Evolutionary conservation across 2,888 invertebrate species (phyloP).

Genomic region (Cephus rjabovi): DNA sequence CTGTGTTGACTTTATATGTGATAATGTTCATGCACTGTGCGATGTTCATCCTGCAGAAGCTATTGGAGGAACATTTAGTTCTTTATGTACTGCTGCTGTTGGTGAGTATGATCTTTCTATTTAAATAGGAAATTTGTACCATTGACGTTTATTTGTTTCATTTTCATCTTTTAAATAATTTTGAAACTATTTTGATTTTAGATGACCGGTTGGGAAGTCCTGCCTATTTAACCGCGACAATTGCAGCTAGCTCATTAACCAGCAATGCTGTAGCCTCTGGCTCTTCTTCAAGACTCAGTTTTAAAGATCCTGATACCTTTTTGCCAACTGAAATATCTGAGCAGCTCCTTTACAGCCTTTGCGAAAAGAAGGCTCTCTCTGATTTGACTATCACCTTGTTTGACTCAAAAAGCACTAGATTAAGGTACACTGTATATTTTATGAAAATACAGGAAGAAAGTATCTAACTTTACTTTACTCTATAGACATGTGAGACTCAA

Average conservation of each 20-base stretch:
- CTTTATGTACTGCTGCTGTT: slow-evolving; percentile 17
- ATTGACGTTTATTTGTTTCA: not conserved
- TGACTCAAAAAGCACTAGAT: slow-evolving; percentile 71
- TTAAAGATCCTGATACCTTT: slow-evolving; percentile 70
- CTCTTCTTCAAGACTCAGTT: slow-evolving; percentile 58
- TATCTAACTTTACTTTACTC: slow-evolving; percentile 21
- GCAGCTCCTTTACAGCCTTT: slow-evolving; percentile 69
- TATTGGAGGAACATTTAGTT: slow-evolving; percentile 31
- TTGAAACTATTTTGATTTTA: not conserved
- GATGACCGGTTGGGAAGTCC: slow-evolving; percentile 14
- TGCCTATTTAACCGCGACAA: slow-evolving; percentile 5
- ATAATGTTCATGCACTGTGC: slow-evolving; percentile 71
- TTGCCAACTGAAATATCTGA: slow-evolving; percentile 73
- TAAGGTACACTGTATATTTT: slow-evolving; percentile 63
- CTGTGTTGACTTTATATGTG: slow-evolving; percentile 75
- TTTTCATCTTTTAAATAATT: not conserved
- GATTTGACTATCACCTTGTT: slow-evolving; percentile 75
- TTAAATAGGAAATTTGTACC: not conserved
- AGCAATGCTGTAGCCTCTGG: slow-evolving; percentile 35
- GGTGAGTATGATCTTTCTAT: slow-evolving; percentile 28
- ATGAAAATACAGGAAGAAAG: not conserved
- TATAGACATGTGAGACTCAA: slow-evolving; percentile 70
- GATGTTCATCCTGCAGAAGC: slow-evolving; percentile 61
- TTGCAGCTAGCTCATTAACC: slow-evolving; percentile 26
- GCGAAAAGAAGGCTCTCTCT: slow-evolving; percentile 71